Conservation (phyloP, 2,797 vertebrate genomes). For the Cossypha heuglini region DNA sequence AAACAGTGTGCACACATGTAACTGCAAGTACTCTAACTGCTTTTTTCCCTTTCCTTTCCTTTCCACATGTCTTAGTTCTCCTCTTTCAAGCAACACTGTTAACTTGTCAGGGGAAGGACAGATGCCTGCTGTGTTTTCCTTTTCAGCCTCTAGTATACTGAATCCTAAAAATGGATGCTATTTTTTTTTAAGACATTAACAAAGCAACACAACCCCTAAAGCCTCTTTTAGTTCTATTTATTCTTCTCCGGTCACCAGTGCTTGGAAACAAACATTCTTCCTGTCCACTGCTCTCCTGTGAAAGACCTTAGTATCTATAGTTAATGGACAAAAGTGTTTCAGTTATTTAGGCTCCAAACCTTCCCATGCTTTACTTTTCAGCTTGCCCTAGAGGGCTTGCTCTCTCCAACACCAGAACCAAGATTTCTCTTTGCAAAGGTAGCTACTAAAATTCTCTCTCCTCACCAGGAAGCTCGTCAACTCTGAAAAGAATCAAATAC, state of each 20-base stretch:
- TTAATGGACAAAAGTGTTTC: conserved; percentile 40
- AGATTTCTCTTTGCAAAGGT: not conserved
- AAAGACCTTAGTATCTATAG: conserved; percentile 60
- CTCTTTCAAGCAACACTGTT: not conserved
- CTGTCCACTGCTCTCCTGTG: conserved; percentile 28
- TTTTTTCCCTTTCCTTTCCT: not conserved
- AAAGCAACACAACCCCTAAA: conserved; percentile 34
- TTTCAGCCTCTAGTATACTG: conserved; percentile 11
- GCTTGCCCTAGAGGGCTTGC: not conserved
- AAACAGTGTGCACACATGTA: not conserved
- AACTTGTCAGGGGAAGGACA: not conserved
- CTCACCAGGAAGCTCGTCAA: not conserved
- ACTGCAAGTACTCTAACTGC: not conserved
- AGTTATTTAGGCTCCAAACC: conserved; percentile 34
- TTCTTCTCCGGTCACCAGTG: conserved; percentile 3
- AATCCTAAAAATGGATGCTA: conserved; percentile 42
- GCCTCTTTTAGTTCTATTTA: conserved; percentile 45
- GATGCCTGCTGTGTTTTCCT: conserved; percentile 26
- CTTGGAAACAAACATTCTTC: conserved; percentile 64
- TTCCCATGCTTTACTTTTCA: conserved; percentile 8
- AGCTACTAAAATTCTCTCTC: not conserved
- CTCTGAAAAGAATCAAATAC: not conserved
- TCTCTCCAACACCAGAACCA: not conserved
- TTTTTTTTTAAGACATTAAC: conserved; percentile 6
- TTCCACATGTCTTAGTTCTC: not conserved